These are phyloP conservation scores for Glossophaga mutica DNA, from an alignment of 2,797 vertebrate genomes.

Conservation along the genomic window DNA sequence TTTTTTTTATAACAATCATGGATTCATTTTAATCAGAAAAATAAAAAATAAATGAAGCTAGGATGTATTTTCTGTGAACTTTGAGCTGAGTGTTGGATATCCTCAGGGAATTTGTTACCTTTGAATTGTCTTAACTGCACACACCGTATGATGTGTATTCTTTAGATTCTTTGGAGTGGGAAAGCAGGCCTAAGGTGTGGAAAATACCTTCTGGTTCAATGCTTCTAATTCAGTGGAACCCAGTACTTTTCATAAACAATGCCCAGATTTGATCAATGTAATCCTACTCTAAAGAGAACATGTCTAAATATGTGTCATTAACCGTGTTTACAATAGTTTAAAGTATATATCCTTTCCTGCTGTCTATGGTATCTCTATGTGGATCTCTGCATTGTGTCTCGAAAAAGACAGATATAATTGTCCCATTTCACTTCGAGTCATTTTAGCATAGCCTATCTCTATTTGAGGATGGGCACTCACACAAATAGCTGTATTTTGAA, in stretches of 20 bases:
- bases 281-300: not conserved
- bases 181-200: rapidly evolving
- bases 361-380: not conserved
- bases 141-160: rapidly evolving
- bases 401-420: not conserved
- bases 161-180: not conserved
- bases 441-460: not conserved
- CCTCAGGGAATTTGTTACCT: not conserved
- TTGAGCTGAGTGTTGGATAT: not conserved
- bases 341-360: not conserved
- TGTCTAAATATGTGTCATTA: not conserved
- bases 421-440: not conserved
- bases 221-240: not conserved
- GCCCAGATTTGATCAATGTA: not conserved
- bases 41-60: not conserved
- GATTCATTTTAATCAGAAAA: not conserved
- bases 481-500: not conserved
- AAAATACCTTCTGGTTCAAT: not conserved
- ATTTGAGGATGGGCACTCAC: not conserved
- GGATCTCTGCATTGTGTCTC: not conserved
- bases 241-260: not conserved
- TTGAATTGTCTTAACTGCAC: not conserved
- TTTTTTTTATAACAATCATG: not conserved
- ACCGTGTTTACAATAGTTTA: not conserved
- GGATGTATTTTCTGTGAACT: not conserved